These are phyloP conservation scores for Phrynocephalus versicolor DNA, from an alignment of 2,113 vertebrate genomes.

Conservation along the genomic window DNA sequence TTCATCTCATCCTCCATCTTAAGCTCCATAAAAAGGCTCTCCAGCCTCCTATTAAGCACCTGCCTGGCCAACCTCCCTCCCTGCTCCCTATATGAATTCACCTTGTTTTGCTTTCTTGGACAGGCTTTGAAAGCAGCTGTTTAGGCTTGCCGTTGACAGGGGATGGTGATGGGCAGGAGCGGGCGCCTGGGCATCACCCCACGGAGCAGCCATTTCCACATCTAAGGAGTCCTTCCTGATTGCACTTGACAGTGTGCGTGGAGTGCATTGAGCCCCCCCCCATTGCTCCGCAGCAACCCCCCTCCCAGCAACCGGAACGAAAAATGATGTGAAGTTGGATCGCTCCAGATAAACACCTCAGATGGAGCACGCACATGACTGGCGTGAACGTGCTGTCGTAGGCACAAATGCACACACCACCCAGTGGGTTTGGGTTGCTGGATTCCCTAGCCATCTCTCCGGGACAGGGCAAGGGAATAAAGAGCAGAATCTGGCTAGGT, in stretches of 20 bases:
- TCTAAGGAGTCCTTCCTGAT: slow-evolving; percentile 6
- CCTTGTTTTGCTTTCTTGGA: not conserved
- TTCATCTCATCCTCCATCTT: too few species aligned
- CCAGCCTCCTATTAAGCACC: not conserved
- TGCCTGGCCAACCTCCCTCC: not conserved
- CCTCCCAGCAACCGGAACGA: not conserved
- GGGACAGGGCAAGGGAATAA: not conserved
- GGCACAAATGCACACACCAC: not conserved
- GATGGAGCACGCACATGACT: not conserved
- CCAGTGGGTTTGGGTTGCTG: not conserved
- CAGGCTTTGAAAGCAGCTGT: not conserved
- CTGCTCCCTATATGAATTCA: not conserved
- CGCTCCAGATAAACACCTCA: not conserved
- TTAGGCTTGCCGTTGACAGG: not conserved
- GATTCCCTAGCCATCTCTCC: not conserved
- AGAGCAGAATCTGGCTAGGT: not conserved
- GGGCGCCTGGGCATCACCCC: not conserved
- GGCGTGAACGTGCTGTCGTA: too few species aligned
- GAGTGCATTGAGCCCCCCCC: not conserved
- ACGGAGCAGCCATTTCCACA: not conserved
- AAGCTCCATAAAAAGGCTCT: not conserved
- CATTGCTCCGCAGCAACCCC: not conserved
- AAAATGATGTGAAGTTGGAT: not conserved
- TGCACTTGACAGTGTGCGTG: not conserved
- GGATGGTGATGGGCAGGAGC: not conserved